Evolutionary conservation across 2,888 invertebrate genomes (phyloP).

Genomic region (Unio delphinus): DNA sequence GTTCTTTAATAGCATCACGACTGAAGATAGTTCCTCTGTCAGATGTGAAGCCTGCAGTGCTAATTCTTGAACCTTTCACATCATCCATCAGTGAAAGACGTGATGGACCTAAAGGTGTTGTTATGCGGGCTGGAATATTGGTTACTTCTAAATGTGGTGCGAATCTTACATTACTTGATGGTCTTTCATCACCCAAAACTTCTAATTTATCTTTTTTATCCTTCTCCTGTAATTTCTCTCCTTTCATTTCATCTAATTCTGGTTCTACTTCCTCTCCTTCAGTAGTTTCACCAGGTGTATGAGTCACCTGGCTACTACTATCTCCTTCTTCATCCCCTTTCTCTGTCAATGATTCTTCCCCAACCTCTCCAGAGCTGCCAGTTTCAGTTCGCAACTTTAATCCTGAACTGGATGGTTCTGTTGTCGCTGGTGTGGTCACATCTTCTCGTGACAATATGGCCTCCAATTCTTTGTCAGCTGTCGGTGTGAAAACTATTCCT

Average conservation of each 20-base stretch:
- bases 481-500: constrained; percentile 48
- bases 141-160: constrained; percentile 37
- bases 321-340: constrained; percentile 6
- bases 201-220: constrained; percentile 4
- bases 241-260: constrained; percentile 1
- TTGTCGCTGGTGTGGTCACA: constrained; percentile 13
- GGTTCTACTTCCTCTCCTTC: constrained; percentile 7
- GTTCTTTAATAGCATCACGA: constrained; percentile 49
- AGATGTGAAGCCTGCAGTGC: constrained; percentile 20
- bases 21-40: constrained; percentile 45
- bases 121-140: constrained; percentile 37
- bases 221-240: constrained; percentile 11
- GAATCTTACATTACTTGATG: constrained; percentile 46
- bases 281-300: constrained; percentile 15
- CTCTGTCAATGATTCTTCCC: no score
- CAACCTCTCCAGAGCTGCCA: no score
- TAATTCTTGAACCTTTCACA: constrained; percentile 30
- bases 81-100: constrained; percentile 32
- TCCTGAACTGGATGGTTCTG: constrained; percentile 14
- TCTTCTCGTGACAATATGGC: constrained; percentile 47
- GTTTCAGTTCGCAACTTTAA: constrained; percentile 1
- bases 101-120: constrained; percentile 35
- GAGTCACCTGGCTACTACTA: constrained; percentile 16
- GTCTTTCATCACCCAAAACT: constrained; percentile 19
- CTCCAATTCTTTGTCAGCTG: constrained; percentile 59